These are phyloP conservation scores for Pomacea maculata DNA, from an alignment of 1,140 invertebrate species.

Conservation along the genomic window DNA sequence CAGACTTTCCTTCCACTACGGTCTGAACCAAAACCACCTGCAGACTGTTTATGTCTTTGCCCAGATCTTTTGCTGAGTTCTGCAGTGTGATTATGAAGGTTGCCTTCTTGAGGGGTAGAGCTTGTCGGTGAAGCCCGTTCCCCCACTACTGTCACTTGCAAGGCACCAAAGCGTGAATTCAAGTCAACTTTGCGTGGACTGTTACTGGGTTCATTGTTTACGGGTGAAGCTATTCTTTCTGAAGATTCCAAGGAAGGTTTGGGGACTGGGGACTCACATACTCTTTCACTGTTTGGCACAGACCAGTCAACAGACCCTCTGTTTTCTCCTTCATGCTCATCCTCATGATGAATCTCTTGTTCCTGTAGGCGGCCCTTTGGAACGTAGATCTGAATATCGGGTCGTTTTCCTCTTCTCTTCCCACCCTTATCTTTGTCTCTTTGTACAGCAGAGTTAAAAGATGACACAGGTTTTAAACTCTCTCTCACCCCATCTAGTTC, in stretches of 20 bases:
- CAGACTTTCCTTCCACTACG: neutral
- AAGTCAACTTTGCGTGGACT: constrained; percentile 32
- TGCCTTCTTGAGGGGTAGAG: neutral
- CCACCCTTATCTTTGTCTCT: constrained; percentile 23
- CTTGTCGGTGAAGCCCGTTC: neutral
- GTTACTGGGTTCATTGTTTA: neutral
- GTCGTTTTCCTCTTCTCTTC: constrained; percentile 43
- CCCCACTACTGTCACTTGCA: constrained; percentile 20
- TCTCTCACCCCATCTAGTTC: constrained; percentile 24
- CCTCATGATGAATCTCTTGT: constrained; percentile 33
- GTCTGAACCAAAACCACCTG: neutral
- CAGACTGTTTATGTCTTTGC: neutral
- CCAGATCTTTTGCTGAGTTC: neutral
- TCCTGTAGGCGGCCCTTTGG: constrained; percentile 49
- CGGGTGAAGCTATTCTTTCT: constrained; percentile 3
- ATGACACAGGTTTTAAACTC: neutral
- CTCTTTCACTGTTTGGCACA: neutral
- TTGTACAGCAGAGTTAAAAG: neutral
- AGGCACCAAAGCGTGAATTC: constrained; percentile 8
- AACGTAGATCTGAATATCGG: constrained; percentile 59
- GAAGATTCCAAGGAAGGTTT: neutral
- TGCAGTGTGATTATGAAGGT: neutral
- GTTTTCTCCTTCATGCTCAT: constrained; percentile 31
- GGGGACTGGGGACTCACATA: neutral
- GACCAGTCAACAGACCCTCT: neutral